Percentiles rank a stretch among this genome's conserved stretches.
These are phyloP conservation scores for Distichodus sexfasciatus DNA, from an alignment of 2,797 vertebrate genomes.

Conservation along the genomic window DNA sequence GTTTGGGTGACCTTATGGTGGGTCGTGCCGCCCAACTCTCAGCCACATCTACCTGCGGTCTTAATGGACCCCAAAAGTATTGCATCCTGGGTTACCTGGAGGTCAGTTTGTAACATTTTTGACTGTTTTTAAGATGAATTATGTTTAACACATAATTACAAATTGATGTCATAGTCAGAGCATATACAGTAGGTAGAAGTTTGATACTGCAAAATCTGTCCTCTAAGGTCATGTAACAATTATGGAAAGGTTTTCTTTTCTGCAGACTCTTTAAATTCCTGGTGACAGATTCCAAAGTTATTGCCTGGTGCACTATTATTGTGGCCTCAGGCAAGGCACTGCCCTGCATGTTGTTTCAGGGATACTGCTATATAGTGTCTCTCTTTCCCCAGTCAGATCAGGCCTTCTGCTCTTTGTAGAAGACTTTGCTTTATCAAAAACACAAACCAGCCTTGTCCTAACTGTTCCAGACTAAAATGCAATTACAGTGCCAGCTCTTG, in stretches of 20 bases:
- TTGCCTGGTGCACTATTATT: background rate
- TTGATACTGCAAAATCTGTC: background rate
- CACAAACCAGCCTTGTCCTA: conserved; percentile 9
- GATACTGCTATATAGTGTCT: background rate
- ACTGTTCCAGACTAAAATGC: conserved; percentile 16
- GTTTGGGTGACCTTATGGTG: conserved; percentile 78
- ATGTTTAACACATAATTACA: conserved; percentile 3
- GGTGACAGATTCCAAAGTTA: background rate
- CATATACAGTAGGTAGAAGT: background rate
- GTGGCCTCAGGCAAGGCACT: background rate
- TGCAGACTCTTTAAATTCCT: background rate
- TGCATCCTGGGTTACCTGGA: conserved; percentile 89
- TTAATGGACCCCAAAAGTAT: conserved; percentile 76
- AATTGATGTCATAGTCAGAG: background rate
- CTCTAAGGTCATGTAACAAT: background rate
- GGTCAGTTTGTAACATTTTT: conserved; percentile 66
- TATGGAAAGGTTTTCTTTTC: background rate
- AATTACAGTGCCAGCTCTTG: conserved; percentile 6
- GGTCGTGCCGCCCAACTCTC: conserved; percentile 78
- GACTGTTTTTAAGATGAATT: background rate
- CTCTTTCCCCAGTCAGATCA: background rate
- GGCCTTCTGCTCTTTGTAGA: background rate
- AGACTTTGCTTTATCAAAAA: conserved; percentile 1
- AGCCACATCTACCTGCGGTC: conserved; percentile 83
- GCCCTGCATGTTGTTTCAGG: background rate